Evolutionary conservation across 2,888 invertebrate genomes (phyloP), one percentile per base, ranked within the genome.

Genomic region (Scaptodrosophila latifasciaeformis): DNA sequence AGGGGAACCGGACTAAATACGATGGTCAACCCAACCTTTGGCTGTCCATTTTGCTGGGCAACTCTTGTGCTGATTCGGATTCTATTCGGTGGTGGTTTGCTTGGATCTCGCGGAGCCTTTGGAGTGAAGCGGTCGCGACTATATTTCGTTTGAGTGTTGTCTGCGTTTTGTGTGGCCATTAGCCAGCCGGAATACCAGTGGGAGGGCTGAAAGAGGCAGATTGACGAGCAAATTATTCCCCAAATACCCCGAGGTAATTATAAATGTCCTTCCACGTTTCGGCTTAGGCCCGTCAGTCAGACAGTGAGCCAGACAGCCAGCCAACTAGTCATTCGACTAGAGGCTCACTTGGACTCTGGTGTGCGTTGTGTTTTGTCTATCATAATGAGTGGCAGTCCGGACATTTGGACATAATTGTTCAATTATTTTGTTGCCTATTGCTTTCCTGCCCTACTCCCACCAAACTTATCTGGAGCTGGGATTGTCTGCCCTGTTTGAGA

Each of bases 391-490:
- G 82, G 80, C 81, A 83, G 78, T 56, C n/a, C 74, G 67, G 77
- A 80, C 84, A 83, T 81, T 83, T 81, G 79, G 71, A 83, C 84
- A 83, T 82, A 82, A 83, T 83, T 84, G 83, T 83, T 80, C 82
- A 84, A 83, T 83, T 83, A 83, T 80, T 82, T 74, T 70, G 70
- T 82, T 79, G 78, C 65, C 70, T 62, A 70, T 77, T 53, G 70
- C 60, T 64, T 39, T 50, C 37, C 37, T 39, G 37, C 15, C n/a
- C 24, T 15, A 55, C 44, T 43, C 12, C 13, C 46, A 7, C 4
- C 7, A 3, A 24, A n/a, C n/a, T 7, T 10, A 10, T 31, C n/a
- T 3, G 31, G 15, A 15, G 10, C 13, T 37, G 10, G 6, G 15
- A 13, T 18, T 31, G 40, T 48, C 37, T 50, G 34, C 52, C 34